Conservation (phyloP, 2,797 vertebrate genomes). For the Catharus ustulatus region DNA sequence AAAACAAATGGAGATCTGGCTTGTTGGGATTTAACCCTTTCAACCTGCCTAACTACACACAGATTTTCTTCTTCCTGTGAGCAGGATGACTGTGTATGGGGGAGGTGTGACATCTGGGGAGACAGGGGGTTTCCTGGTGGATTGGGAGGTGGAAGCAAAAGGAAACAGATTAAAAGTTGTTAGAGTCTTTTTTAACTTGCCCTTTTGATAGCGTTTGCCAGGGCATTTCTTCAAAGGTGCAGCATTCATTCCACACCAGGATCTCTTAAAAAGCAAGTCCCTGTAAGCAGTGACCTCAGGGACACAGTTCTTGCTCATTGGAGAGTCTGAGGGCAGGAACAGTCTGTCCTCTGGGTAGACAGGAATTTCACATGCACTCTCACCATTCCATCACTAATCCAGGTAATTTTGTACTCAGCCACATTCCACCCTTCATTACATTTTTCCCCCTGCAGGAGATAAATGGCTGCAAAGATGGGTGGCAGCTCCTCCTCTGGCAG, state of each 20-base stretch:
- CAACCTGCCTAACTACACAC: not conserved
- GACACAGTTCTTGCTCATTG: not conserved
- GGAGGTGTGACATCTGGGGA: not conserved
- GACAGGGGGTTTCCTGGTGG: not conserved
- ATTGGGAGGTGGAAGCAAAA: not conserved
- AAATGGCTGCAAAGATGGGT: not conserved
- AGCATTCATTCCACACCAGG: not conserved
- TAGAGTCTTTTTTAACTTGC: not conserved
- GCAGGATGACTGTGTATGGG: not conserved
- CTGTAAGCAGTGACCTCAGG: not conserved
- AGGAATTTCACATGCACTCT: not conserved
- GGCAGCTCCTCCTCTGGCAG: not conserved
- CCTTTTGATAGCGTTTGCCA: not conserved
- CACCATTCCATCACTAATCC: not conserved
- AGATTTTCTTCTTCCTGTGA: conserved; percentile 15
- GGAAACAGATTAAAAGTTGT: not conserved
- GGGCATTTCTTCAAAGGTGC: not conserved
- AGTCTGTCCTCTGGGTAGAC: not conserved
- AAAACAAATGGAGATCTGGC: not conserved
- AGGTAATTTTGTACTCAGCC: conserved; percentile 10
- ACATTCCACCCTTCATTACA: not conserved
- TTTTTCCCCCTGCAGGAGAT: not conserved
- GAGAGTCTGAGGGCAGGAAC: not conserved
- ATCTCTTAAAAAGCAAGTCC: not conserved
- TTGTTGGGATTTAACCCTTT: not conserved